Conservation (phyloP, 2,888 invertebrate genomes). For the Rhopalosiphum nymphaeae region DNA sequence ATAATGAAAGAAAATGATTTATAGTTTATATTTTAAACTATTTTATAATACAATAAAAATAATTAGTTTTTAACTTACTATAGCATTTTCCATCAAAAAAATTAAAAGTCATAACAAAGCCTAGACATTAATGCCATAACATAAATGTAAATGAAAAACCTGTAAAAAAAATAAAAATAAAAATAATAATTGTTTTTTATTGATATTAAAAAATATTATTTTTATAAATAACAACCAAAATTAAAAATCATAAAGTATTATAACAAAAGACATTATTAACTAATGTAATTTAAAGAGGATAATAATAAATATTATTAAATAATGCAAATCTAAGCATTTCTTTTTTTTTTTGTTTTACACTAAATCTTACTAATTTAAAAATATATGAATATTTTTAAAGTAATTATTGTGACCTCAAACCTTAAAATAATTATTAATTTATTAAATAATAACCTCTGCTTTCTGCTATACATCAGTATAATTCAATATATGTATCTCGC, state of each 20-base stretch:
- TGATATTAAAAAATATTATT: too few species aligned
- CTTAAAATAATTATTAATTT: background rate
- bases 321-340: too few species aligned
- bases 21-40: background rate
- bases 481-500: too few species aligned
- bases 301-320: too few species aligned
- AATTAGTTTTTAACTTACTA: background rate
- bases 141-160: background rate
- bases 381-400: background rate
- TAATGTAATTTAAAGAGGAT: too few species aligned
- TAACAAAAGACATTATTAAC: too few species aligned
- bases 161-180: too few species aligned
- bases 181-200: too few species aligned
- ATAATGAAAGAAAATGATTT: background rate
- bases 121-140: background rate
- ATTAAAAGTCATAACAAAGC: background rate
- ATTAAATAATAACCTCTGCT: too few species aligned
- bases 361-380: background rate
- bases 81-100: background rate
- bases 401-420: background rate
- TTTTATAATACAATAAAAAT: background rate
- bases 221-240: too few species aligned
- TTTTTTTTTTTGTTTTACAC: background rate
- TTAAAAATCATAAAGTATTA: too few species aligned
- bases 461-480: too few species aligned